Evolutionary conservation across 2,113 vertebrate species (phyloP).

Genomic region (Rhinogobius similis): DNA sequence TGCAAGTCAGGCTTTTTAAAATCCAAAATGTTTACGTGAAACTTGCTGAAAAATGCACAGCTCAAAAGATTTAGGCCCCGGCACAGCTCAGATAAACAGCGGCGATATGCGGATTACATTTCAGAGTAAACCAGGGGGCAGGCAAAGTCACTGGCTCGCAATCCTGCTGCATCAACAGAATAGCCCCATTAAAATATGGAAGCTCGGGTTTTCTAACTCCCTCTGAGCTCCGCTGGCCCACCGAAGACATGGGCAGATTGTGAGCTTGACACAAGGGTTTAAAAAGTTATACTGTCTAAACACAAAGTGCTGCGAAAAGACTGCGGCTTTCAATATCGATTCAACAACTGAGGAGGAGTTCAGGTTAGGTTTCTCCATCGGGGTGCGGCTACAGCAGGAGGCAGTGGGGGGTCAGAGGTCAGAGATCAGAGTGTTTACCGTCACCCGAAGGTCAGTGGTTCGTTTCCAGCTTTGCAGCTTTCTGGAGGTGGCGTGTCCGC

Average conservation of each 20-base stretch:
- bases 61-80: slow-evolving; percentile 7
- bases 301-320: neutral
- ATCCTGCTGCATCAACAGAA: slow-evolving; percentile 10
- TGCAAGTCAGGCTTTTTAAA: neutral
- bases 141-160: slow-evolving; percentile 5
- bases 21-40: slow-evolving; percentile 6
- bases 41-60: neutral
- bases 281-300: slow-evolving; percentile 12
- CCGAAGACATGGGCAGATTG: slow-evolving; percentile 3
- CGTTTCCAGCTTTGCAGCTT: too few relatives aligned
- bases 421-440: neutral
- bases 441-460: neutral
- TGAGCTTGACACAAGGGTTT: neutral
- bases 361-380: neutral
- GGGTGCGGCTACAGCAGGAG: too few relatives aligned
- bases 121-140: slow-evolving; percentile 5
- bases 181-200: slow-evolving; percentile 12
- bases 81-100: slow-evolving; percentile 8
- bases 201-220: neutral
- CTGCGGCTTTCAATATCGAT: neutral
- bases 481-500: too few relatives aligned
- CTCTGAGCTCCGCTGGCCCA: slow-evolving; percentile 2
- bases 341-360: neutral
- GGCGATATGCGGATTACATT: slow-evolving; percentile 10
- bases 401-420: too few relatives aligned